These are phyloP conservation scores for Deladenus siricidicola DNA, from an alignment of 2,888 invertebrate species.

Conservation along the genomic window DNA sequence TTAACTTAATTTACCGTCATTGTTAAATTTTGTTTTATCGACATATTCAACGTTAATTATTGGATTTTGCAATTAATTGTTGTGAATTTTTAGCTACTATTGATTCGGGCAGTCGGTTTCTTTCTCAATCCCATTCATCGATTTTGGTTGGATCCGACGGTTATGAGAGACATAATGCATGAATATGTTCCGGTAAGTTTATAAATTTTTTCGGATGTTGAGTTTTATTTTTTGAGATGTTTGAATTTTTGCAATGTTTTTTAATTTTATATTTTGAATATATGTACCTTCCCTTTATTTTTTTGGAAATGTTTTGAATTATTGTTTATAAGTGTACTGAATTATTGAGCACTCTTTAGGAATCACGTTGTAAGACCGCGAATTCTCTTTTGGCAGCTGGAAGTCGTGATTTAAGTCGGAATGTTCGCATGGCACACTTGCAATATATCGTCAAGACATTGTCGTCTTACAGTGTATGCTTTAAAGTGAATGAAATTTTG, in stretches of 20 bases:
- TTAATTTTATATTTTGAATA: neutral
- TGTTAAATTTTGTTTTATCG: neutral
- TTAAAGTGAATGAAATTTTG: too few relatives aligned
- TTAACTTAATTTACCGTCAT: neutral
- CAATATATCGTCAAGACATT: slow-evolving; percentile 46
- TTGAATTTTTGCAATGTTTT: neutral
- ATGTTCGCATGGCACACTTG: slow-evolving; percentile 40
- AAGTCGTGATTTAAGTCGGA: slow-evolving; percentile 41
- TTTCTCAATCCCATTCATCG: slow-evolving; percentile 50
- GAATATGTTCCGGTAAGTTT: slow-evolving; percentile 41
- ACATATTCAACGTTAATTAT: neutral
- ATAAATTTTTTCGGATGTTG: slow-evolving; percentile 28
- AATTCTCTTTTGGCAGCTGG: slow-evolving; percentile 49
- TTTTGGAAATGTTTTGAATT: too few relatives aligned
- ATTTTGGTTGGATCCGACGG: slow-evolving; percentile 50
- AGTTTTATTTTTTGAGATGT: neutral
- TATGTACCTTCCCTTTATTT: too few relatives aligned
- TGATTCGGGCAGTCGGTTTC: slow-evolving; percentile 49
- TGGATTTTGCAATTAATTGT: neutral
- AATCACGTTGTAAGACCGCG: slow-evolving; percentile 32
- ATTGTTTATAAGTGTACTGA: too few relatives aligned
- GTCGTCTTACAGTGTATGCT: slow-evolving; percentile 11
- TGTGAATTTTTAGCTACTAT: slow-evolving; percentile 27
- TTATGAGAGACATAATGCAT: slow-evolving; percentile 50
- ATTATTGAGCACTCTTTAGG: slow-evolving; percentile 16